Evolutionary conservation across 2,888 invertebrate species (phyloP).

Genomic region (Lasioglossum oenotherae): DNA sequence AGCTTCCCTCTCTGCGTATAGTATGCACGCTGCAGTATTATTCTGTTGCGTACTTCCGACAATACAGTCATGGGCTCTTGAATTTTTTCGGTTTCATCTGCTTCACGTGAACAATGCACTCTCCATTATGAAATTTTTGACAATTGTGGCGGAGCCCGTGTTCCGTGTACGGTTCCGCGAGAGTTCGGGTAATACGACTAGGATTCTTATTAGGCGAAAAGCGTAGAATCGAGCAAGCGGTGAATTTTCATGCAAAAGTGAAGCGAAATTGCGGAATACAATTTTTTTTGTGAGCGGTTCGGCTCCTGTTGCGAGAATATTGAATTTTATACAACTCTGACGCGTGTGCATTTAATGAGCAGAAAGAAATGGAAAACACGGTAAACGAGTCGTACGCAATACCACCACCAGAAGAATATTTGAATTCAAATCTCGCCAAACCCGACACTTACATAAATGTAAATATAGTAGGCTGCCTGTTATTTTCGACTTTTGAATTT

Average conservation of each 20-base stretch:
- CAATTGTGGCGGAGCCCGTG: not conserved
- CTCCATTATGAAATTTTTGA: slow-evolving; percentile 11
- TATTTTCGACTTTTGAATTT: no score
- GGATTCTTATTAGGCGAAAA: not conserved
- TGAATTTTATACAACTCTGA: not conserved
- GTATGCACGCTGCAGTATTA: slow-evolving; percentile 14
- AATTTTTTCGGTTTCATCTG: slow-evolving; percentile 15
- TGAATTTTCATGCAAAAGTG: not conserved
- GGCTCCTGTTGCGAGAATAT: not conserved
- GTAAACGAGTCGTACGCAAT: not conserved
- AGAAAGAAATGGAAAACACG: not conserved
- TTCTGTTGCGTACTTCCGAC: not conserved
- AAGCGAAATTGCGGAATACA: not conserved
- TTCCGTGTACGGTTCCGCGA: not conserved
- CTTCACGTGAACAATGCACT: slow-evolving; percentile 19
- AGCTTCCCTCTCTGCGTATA: slow-evolving; percentile 4
- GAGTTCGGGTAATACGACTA: slow-evolving; percentile 1
- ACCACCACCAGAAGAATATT: not conserved
- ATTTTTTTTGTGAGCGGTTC: not conserved
- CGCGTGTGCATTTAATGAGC: not conserved
- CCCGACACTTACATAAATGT: no score
- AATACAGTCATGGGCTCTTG: not conserved
- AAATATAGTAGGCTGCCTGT: no score
- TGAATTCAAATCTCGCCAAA: not conserved
- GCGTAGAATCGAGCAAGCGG: not conserved